Evolutionary conservation across 2,888 invertebrate species (phyloP).

Genomic region (Ophioninae sp.): DNA sequence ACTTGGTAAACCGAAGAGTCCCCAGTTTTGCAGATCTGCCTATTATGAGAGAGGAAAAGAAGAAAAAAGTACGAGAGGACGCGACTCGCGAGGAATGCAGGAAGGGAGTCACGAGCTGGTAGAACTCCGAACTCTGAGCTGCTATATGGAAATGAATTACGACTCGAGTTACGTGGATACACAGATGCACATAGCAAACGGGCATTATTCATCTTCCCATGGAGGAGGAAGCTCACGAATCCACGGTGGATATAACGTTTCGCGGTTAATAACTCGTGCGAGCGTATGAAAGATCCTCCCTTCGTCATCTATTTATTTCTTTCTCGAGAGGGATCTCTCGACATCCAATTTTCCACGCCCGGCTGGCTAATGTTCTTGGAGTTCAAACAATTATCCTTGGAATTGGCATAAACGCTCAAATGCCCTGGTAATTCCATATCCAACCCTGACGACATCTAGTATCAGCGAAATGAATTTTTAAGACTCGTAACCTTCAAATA

Average conservation of each 20-base stretch:
- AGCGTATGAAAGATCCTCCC: constrained; percentile 39
- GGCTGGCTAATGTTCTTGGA: constrained; percentile 58
- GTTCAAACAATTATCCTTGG: constrained; percentile 60
- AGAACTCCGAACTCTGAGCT: constrained; percentile 46
- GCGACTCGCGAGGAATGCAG: constrained; percentile 37
- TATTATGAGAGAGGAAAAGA: neutral
- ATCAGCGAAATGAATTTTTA: neutral
- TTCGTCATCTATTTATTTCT: constrained; percentile 32
- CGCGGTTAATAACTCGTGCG: constrained; percentile 66
- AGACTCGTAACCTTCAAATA: too few species aligned
- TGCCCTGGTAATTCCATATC: constrained; percentile 23
- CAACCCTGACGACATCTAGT: constrained; percentile 13
- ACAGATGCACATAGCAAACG: constrained; percentile 9
- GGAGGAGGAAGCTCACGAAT: constrained; percentile 43
- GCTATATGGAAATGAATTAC: constrained; percentile 48
- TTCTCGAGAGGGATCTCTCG: constrained; percentile 21
- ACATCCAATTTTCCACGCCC: constrained; percentile 59
- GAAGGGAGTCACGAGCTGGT: constrained; percentile 41
- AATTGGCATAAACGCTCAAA: constrained; percentile 55
- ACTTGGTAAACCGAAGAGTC: too few species aligned
- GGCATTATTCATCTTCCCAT: constrained; percentile 39
- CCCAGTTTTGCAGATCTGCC: neutral
- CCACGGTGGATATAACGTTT: constrained; percentile 54
- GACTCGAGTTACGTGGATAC: neutral
- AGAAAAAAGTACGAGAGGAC: constrained; percentile 14